phyloP scores from a whole-genome alignment of 2,797 vertebrate genomes.

The Scolopax bukidnonensis region DNA sequence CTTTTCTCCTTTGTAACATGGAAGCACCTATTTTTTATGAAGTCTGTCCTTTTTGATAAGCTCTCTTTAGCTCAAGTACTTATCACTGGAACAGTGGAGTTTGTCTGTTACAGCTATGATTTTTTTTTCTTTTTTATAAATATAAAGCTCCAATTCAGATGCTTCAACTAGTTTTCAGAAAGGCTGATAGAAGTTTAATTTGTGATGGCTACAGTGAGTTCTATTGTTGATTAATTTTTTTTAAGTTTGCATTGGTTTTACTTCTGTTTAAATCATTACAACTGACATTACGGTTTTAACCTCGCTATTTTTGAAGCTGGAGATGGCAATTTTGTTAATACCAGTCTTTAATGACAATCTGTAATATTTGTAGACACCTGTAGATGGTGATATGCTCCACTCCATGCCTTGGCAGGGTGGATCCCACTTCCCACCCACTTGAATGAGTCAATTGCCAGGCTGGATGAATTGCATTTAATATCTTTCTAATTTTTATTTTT shows the following conservation, averaged over 20 bases:
- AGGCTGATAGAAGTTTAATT: background rate
- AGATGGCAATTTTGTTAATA: background rate
- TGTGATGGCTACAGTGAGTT: background rate
- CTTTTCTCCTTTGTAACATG: background rate
- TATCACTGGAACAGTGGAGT: background rate
- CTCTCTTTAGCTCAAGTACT: background rate
- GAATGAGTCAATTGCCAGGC: background rate
- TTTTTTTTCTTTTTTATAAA: background rate
- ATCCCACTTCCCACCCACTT: background rate
- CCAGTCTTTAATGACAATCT: background rate
- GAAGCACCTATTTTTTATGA: background rate
- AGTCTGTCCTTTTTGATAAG: background rate
- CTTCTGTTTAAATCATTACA: background rate
- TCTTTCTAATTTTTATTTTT: background rate
- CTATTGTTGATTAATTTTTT: background rate
- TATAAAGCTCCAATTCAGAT: background rate
- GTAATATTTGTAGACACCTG: background rate
- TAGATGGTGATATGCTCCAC: slow-evolving; percentile 13
- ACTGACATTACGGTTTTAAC: background rate
- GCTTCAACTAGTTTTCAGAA: background rate
- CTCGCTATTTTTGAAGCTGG: background rate
- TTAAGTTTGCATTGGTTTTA: background rate
- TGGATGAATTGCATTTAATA: background rate
- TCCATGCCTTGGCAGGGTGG: background rate
- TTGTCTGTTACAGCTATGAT: background rate